Evolutionary conservation across 1,140 invertebrate species (phyloP), one percentile per base, ranked within the genome.

Genomic region (Mycetomoellerius zeteki): DNA sequence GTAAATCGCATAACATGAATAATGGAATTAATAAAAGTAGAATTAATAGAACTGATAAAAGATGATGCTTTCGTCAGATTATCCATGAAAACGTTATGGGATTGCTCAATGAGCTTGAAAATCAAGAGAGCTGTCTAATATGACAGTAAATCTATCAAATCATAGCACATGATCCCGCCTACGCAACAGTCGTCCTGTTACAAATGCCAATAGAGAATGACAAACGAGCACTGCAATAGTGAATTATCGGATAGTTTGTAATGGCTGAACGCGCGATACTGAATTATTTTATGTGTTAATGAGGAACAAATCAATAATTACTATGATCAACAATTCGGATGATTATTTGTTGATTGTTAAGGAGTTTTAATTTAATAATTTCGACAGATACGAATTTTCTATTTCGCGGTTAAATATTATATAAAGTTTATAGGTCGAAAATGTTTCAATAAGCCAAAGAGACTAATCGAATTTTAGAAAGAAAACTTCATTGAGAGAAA

Each of bases 51-150:
- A 72, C 3, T 30, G 10, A 82, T 72, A 47, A 82, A 80, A 60
- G 33, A 58, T 19, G n/a, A 33, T n/a, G 16, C 27, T 82, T 16
- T 24, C 37, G 21, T 71, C 67, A 14, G n/a, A 21, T 84, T 50
- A 24, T 75, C 37, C 21, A 30, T 73, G 56, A 73, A 73, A 47
- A 73, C 24, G 37, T 60, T 24, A 60, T 33, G 37, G 8, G 12
- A 60, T 84, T 58, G 80, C 54, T 89, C 78, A 82, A 80, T 82
- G 62, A 88, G 64, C 54, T 50, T 33, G 67, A 89, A 89, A 88
- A 88, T 86, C 72, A 52, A 85, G 21, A 71, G 81, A 60, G 47
- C 54, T 69, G 37, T 58, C 50, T 21, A 47, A 71, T 47, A 54
- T 65, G 62, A 50, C 16, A n/a, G 16, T 58, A 60, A 88, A 64